Evolutionary conservation across 2,797 vertebrate species (phyloP), one percentile per base, ranked within the genome.

Genomic region (Syncerus caffer): DNA sequence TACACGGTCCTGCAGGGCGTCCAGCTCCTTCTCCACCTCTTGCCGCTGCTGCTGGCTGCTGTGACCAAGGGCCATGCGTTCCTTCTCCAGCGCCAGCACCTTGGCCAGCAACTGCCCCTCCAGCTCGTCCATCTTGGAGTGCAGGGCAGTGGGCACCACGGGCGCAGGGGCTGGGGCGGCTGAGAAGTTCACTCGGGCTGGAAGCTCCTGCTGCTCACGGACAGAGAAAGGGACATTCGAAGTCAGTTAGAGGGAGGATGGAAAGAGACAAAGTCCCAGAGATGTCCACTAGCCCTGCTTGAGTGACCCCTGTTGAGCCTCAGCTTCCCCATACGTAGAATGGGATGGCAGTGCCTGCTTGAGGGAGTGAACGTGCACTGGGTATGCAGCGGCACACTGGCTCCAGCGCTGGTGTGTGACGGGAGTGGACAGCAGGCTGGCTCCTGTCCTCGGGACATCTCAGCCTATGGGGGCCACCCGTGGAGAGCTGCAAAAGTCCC

Each of bases 41-140:
- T 99, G 99, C 86, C 98, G 99, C 98, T 99, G 99, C 95, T 98
- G 99, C 93, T 99, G 99, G 8, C 94, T 99, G 98, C 99, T 99
- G 21, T 98, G 99, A 96, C 98, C 99, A 93, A 99, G 98, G 0
- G 99, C 99, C 64, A 99, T 98, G 23, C 99, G 99, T 92, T 99
- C 99, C 96, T 99, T 99, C 98, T 99, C 99, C 98, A 99, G 98
- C 25, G 99, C 99, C 98, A 99, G 98, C 97, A 99, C 99, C 98
- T 99, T 99, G 98, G 98, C 99, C 98, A 99, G 99, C 98, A 99
- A 99, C 98, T 99, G 99, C 29, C 99, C 99, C 97, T 99, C 99
- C 98, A 99, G 97, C 95, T 99, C 99, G 9, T 99, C 99, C 99
- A 99, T 98, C 98, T 99, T 99, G 98, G 99, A 98, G 98, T 99